phyloP scores from a whole-genome alignment of 2,113 vertebrate species.

The Coptodon rendalli region DNA sequence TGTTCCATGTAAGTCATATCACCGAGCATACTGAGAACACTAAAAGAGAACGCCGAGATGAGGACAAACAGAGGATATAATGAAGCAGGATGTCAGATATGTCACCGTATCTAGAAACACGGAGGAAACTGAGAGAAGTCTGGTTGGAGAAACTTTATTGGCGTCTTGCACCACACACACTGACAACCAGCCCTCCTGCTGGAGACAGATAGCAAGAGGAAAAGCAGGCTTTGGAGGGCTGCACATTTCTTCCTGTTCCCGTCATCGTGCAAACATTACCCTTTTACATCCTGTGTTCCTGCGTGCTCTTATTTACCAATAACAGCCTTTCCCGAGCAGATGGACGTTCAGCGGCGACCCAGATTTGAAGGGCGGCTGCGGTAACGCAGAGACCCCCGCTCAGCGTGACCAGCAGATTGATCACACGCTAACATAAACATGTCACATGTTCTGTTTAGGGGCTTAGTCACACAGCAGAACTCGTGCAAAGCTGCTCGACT shows the following conservation, averaged over 20 bases:
- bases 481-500: not conserved
- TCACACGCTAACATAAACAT: not conserved
- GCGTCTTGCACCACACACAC: not conserved
- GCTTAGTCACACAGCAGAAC: not conserved
- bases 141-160: not conserved
- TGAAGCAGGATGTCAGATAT: not conserved
- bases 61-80: not conserved
- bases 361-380: not conserved
- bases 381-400: not conserved
- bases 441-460: not conserved
- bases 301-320: not conserved
- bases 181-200: not conserved
- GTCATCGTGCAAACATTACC: not conserved
- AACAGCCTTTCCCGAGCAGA: not conserved
- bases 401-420: not conserved
- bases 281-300: slow-evolving; percentile 3
- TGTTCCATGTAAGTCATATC: not conserved
- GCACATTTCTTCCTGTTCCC: slow-evolving; percentile 24
- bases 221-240: not conserved
- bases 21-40: not conserved
- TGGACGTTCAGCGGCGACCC: not conserved
- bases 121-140: not conserved
- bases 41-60: not conserved
- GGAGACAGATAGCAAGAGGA: not conserved
- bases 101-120: not conserved